Evolutionary conservation across 2,113 vertebrate species (phyloP).

Genomic region (Amazona guildingii): DNA sequence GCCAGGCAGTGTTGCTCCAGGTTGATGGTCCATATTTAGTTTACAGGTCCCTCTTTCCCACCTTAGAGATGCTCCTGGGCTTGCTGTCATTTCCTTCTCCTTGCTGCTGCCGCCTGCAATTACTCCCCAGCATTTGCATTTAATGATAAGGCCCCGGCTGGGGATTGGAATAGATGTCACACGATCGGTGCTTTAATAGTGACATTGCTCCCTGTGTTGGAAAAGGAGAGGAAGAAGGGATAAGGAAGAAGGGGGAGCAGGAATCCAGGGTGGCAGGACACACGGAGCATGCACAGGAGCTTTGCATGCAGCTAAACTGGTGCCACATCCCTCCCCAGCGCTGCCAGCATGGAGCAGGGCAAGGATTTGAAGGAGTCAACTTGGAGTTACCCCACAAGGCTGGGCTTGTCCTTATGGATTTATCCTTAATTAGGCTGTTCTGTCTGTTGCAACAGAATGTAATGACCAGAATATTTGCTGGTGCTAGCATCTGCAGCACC

Average conservation of each 20-base stretch:
- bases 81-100: neutral
- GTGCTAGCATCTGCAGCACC: neutral
- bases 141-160: neutral
- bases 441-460: neutral
- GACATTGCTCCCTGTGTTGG: neutral
- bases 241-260: neutral
- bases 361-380: neutral
- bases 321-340: accelerated
- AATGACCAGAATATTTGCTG: neutral
- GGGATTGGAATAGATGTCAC: neutral
- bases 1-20: neutral
- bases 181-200: accelerated
- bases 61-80: neutral
- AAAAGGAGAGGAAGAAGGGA: neutral
- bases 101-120: neutral
- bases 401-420: neutral
- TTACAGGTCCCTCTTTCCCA: neutral
- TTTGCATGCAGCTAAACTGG: accelerated
- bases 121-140: neutral
- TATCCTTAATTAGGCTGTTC: neutral
- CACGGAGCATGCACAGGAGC: accelerated
- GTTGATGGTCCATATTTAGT: neutral
- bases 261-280: neutral
- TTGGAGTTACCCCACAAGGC: neutral
- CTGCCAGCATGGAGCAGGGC: accelerated